phyloP scores from a whole-genome alignment of 2,113 vertebrate genomes.

The Melospiza georgiana region DNA sequence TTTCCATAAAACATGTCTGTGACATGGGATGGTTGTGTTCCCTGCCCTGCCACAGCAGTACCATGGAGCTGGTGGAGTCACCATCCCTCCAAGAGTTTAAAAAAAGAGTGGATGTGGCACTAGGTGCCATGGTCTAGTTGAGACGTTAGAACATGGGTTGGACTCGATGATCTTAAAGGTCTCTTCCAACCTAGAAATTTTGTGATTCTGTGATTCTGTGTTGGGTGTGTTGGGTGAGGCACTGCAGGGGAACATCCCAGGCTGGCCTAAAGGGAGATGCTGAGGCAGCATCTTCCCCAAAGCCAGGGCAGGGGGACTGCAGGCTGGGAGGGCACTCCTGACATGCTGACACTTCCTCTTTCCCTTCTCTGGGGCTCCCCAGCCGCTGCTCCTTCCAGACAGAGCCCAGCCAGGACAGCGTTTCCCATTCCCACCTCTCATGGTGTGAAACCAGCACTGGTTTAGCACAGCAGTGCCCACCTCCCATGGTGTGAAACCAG shows the following conservation, averaged over 20 bases:
- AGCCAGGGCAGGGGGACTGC: fast-evolving
- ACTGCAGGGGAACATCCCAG: fast-evolving
- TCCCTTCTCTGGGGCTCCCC: not conserved
- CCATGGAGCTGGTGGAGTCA: too few relatives aligned
- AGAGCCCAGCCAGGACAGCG: fast-evolving
- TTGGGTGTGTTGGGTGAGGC: fast-evolving
- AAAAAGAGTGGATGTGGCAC: too few relatives aligned
- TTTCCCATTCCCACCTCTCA: not conserved
- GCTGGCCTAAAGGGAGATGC: not conserved
- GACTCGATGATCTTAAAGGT: too few relatives aligned
- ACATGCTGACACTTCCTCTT: not conserved
- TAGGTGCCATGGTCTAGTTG: too few relatives aligned
- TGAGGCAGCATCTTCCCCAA: fast-evolving
- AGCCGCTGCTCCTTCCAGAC: not conserved
- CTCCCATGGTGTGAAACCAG: not conserved
- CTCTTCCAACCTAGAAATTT: too few relatives aligned
- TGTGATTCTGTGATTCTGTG: too few relatives aligned
- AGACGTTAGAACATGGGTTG: too few relatives aligned
- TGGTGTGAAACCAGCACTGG: too few relatives aligned
- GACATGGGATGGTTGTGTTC: not conserved
- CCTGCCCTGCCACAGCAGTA: too few relatives aligned
- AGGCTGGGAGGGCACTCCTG: not conserved
- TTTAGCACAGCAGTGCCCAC: not conserved
- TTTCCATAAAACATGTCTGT: too few relatives aligned
- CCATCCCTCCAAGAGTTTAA: too few relatives aligned